Base-by-base conservation (phyloP, 2,113 vertebrate species). In the Calypte anna region DNA sequence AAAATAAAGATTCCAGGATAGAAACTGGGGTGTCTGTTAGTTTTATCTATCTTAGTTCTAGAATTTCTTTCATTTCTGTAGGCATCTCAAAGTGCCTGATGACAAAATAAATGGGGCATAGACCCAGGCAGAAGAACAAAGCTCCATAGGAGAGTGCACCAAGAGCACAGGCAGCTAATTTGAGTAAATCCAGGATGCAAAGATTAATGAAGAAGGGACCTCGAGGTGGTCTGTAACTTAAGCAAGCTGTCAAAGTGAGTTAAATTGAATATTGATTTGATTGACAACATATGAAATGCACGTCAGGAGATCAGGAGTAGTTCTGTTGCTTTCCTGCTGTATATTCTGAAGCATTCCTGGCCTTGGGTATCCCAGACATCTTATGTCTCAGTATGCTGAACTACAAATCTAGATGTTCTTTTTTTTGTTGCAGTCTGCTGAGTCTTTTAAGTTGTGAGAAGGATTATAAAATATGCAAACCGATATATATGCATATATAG, bases 211-310 rank as follows among this genome's bases (percentile, higher is more conserved):
- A 38, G 46, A 73, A 70, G 53, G 43, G 43, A 84, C 48, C 38
- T 84, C 64, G 61, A 86, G 69, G 69, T 96, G 86, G 43, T 57
- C 77, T 59, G 53, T 43, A 75, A 43, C 15, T 86, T 81, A 23
- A 91, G 38, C 43, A 59, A 78, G 18, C 83, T 91, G 69, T 78
- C 73, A 89, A 33, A 86, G 25, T 78, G 69, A 95, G 28, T 86
- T 81, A 64, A 81, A 88, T 96, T 91, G 83, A 93, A 55, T 90
- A 43, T 17, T 61, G 14, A 5, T 40, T 74, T 88, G 86, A 93
- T 22, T 86, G 92, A 72, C 59, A 87, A 19, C 48, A 38, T 58
- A 58, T 55, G 79, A 90, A 86, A 77, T 78, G 64, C 30, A 66
- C 80, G 86, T 67, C 64, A 70, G 59, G 54, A 53, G 27, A 88